Evolutionary conservation across 1,140 invertebrate genomes (phyloP), one percentile per base, ranked within the genome.

Genomic region (Bombus turneri): DNA sequence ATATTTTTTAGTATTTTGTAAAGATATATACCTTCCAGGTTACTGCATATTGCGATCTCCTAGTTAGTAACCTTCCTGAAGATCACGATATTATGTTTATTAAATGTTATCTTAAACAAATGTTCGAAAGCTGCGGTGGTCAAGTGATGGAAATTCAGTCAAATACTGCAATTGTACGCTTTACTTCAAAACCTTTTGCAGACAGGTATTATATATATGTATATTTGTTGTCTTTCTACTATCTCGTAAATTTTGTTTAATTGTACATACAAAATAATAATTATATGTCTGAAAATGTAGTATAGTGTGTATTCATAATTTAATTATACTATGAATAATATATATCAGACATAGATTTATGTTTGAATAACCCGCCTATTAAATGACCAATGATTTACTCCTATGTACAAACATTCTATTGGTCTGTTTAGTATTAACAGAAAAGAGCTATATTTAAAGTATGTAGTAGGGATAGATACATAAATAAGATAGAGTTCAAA

Each of bases 81-180:
- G 94, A 96, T 81, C 93, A 95, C 81, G 94, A 95, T 85, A 88
- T 93, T 83, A 92, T 92, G 74, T 93, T 93, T 79, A 94, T 97
- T 62, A 96, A 95, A 82, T 96, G 95, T 83, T 95, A 97, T 37
- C 94, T 98, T 31, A 96, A 97, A 80, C 96, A 96, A 85, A 94
- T 98, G 57, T 97, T 97, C 5, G 96, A 97, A 88, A 98, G 98
- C 94, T 98, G 97, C 93, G 98, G 98, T 22, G 98, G 98, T 25
- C 96, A 97, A 88, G 97, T 98, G 25, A 91, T 97, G 1, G 93
- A 95, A 86, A 95, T 98, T 31, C 95, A 96, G 28, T 95, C 96
- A 34, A 96, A 96, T 74, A 96, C 95, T 85, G 97, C 98, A n/a
- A 95, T 96, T 83, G 91, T 98, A 74, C 95, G 96, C 84, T 98